Evolutionary conservation across 2,888 invertebrate species (phyloP).

Genomic region (Heliconius ismenius): DNA sequence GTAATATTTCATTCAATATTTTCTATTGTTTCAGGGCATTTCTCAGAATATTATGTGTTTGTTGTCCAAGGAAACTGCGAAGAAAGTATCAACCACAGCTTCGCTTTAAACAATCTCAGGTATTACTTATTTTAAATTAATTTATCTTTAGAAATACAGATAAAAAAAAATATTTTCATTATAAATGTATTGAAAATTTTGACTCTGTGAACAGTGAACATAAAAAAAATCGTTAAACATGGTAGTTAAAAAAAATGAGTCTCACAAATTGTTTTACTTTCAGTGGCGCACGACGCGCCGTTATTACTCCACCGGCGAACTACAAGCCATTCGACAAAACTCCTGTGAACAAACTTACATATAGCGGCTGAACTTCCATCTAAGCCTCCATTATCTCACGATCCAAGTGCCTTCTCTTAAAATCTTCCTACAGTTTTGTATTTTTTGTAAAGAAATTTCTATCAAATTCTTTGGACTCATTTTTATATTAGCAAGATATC

Average conservation of each 20-base stretch:
- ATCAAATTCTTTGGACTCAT: constrained; percentile 11
- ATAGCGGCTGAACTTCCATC: constrained; percentile 79
- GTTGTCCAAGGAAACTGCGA: constrained; percentile 91
- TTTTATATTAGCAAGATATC: constrained; percentile 20
- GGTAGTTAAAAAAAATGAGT: not conserved
- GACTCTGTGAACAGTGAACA: not conserved
- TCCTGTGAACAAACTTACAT: constrained; percentile 93
- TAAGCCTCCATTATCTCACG: constrained; percentile 50
- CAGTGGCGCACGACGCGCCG: constrained; percentile 88
- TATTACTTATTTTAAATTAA: constrained; percentile 54
- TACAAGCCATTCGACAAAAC: constrained; percentile 88
- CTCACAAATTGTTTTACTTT: constrained; percentile 62
- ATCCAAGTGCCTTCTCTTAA: constrained; percentile 70
- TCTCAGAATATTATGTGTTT: constrained; percentile 93
- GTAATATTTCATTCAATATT: not conserved
- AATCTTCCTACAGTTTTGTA: constrained; percentile 50
- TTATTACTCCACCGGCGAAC: constrained; percentile 91
- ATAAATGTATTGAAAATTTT: not conserved
- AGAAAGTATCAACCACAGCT: constrained; percentile 92
- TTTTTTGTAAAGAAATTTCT: constrained; percentile 31
- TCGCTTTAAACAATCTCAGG: constrained; percentile 92
- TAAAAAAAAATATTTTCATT: not conserved
- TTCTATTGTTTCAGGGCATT: constrained; percentile 89
- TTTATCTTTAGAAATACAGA: not conserved
- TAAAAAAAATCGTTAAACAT: not conserved